phyloP scores from a whole-genome alignment of 2,888 invertebrate genomes.

The Sesia bembeciformis region DNA sequence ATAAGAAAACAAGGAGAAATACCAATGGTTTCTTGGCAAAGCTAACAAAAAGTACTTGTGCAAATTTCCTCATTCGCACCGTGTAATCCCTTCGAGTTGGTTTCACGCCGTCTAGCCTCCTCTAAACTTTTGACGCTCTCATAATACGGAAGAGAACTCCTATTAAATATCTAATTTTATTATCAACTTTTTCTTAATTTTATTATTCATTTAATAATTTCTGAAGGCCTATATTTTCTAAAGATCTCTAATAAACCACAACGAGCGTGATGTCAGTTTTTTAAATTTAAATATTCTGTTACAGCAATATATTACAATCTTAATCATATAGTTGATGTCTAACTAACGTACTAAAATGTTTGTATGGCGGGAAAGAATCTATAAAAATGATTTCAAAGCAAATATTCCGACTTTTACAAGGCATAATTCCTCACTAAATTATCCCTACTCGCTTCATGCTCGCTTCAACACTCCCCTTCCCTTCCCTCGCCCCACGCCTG shows the following conservation, averaged over 20 bases:
- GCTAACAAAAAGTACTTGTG: slow-evolving; percentile 15
- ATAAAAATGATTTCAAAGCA: background rate
- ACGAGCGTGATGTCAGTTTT: too few relatives aligned
- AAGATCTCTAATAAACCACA: too few relatives aligned
- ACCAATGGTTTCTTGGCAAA: slow-evolving; percentile 8
- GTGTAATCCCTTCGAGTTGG: slow-evolving; percentile 34
- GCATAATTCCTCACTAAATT: slow-evolving; percentile 64
- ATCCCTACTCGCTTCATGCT: slow-evolving; percentile 54
- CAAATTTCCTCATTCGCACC: slow-evolving; percentile 37
- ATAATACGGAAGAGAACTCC: slow-evolving; percentile 20
- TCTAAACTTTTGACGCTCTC: slow-evolving; percentile 24
- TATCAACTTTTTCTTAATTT: background rate
- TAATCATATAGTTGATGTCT: too few relatives aligned
- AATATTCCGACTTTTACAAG: slow-evolving; percentile 38
- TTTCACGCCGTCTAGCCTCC: slow-evolving; percentile 33
- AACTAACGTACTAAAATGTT: too few relatives aligned
- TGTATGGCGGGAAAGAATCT: background rate
- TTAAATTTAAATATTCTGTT: too few relatives aligned
- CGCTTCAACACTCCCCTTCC: slow-evolving; percentile 43
- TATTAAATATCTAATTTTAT: background rate
- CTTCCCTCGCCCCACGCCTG: slow-evolving; percentile 21
- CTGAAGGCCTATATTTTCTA: background rate
- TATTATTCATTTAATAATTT: background rate
- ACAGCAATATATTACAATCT: too few relatives aligned
- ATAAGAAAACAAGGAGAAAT: slow-evolving; percentile 9